Base-by-base conservation (phyloP, 92 coral and sea anemone species). In the Epizoanthus fatuus region DNA sequence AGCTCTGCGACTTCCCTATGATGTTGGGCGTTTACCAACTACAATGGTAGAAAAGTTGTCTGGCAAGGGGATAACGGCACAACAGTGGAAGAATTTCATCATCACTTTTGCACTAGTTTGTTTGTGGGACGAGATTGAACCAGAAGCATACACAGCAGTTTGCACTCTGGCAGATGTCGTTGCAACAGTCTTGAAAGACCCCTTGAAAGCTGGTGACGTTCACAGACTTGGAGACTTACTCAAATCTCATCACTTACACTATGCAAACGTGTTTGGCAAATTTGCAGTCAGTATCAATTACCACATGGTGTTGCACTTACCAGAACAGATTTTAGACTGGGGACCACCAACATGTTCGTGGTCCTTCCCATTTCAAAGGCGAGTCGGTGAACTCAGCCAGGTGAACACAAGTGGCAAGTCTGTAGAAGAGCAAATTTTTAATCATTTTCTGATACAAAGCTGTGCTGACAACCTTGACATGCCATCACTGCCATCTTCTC, bases 271-370 rank as follows among this genome's bases (percentile, higher is more conserved):
- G 15, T 75, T 63, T 85, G 84, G 84, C 13, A 32, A 75, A 62
- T 85, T 59, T 57, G 47, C 63, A 25, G 84, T 85, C 22, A 74
- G 66, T 17, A 54, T 85, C 47, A 85, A 85, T 45, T 85, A 75
- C 52, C 89, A 85, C 66, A 85, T 85, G 89, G 84, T 64, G 42
- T 52, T 85, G 39, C 89, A 85, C 56, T 9, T 74, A 47, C 89
- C 89, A 11, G 75, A 75, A 7, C 80, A 62, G 45, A 49, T 85
- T 39, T 44, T 66, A 47, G 44, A 85, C 63, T 75, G 80, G 80
- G 89, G 84, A 25, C 84, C 84, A 57, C 75, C 89, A 19, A 74
- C 63, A 11, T 81, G 82, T 9, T 75, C 38, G 71, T 85, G 89
- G 77, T 85, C 68, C 55, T 85, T 85, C 38, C 89, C 84, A 35